Conservation (phyloP, 2,113 vertebrate species). For the Motacilla tschutschensis region DNA sequence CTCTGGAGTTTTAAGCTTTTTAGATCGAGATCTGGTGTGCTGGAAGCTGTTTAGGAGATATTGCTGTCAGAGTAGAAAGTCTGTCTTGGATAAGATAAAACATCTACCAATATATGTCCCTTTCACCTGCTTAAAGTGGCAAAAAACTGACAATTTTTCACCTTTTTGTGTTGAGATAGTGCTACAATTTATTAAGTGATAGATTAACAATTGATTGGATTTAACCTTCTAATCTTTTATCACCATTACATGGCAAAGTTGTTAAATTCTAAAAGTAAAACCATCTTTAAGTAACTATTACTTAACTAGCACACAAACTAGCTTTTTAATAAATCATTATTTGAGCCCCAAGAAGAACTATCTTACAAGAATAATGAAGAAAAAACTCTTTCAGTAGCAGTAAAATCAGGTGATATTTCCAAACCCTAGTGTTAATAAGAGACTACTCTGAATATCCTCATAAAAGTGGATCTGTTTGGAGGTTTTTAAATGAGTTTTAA, state of each 20-base stretch:
- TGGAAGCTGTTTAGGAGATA: conserved; percentile 75
- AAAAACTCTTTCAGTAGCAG: not conserved
- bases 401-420: not conserved
- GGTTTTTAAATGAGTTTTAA: not conserved
- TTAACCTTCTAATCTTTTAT: conserved; percentile 42
- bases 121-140: conserved; percentile 54
- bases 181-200: conserved; percentile 60
- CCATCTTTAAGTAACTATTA: conserved; percentile 10
- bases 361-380: not conserved
- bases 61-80: conserved; percentile 61
- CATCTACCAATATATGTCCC: conserved; percentile 32
- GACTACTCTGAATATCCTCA: not conserved
- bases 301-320: not conserved
- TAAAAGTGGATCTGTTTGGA: not conserved
- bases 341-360: not conserved
- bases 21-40: conserved; percentile 82
- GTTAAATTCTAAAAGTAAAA: conserved; percentile 41
- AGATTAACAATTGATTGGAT: conserved; percentile 50
- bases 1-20: conserved; percentile 82
- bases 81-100: conserved; percentile 65
- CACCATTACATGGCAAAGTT: conserved; percentile 2
- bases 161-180: conserved; percentile 52
- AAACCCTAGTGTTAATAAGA: not conserved
- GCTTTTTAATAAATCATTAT: not conserved
- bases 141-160: conserved; percentile 52